Base-by-base conservation (phyloP, 2,113 vertebrate species). In the Pomatostomus ruficeps region DNA sequence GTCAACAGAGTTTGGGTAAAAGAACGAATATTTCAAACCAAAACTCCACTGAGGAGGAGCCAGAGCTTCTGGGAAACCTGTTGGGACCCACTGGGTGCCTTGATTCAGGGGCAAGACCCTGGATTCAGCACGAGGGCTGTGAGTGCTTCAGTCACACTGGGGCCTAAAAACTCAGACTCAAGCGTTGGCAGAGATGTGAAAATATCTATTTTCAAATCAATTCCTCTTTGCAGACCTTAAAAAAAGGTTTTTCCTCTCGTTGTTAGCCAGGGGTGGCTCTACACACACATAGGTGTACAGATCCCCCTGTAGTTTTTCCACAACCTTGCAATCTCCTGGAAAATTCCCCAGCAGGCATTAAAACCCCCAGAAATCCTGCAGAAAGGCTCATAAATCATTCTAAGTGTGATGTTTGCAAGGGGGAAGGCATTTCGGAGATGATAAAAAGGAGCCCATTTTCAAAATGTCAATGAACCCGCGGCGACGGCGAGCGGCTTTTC, bases 381-480 rank as follows among this genome's bases (percentile, higher is more conserved):
- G 85, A 78, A 93, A 83, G 88, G 51, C 76, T 72, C 74, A 90
- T 96, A 91, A 86, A 91, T 95, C 91, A 88, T 82, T 73, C 46
- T 45, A 93, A 94, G 85, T 76, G 51, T 80, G 93, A 85, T 95
- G 91, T 83, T 94, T 83, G 71, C 51, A 90, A n/a, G n/a, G 67
- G 89, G 54, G 38, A 93, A 90, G 91, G 63, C 85, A 90, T 97
- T 94, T 85, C 85, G 48, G 71, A 94, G 78, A 93, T 71, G 91
- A 77, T 80, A 96, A 90, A 95, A 97, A 62, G 67, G 28, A 76
- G 75, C 71, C 76, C 91, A 94, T 93, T 96, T 94, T 93, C 91
- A 91, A 97, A 97, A 97, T 93, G 94, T 95, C 93, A 97, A 93
- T 96, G 96, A 94, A 97, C 85, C 95, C 70, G 59, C 75, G 76